A percentile compares a stretch with the other conserved stretches of the same genome.
These are phyloP conservation scores for Troides oblongomaculatus DNA, from an alignment of 2,888 invertebrate genomes.

Conservation along the genomic window DNA sequence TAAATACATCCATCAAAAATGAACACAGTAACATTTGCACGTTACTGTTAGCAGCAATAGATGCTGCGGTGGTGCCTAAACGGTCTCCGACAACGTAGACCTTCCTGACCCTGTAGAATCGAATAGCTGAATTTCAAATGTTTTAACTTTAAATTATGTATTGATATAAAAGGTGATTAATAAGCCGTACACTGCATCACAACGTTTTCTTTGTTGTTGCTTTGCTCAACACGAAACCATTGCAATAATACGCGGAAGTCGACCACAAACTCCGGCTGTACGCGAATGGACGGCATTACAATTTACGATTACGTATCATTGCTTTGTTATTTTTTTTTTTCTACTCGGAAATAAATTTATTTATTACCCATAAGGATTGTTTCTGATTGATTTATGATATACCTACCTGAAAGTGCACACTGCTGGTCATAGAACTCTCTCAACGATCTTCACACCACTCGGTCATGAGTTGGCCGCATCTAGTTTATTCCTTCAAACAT, in stretches of 20 bases:
- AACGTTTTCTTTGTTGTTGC: conserved; percentile 19
- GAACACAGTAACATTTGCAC: too few species aligned
- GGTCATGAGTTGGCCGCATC: too few species aligned
- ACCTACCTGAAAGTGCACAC: not conserved
- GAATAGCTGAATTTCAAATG: too few species aligned
- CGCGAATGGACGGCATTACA: conserved; percentile 30
- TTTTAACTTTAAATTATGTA: too few species aligned
- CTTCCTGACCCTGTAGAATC: too few species aligned
- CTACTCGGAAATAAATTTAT: conserved; percentile 5
- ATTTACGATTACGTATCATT: conserved; percentile 15
- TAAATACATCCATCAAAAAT: too few species aligned
- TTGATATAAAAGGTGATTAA: not conserved
- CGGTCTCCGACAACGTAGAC: too few species aligned
- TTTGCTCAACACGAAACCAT: conserved; percentile 3
- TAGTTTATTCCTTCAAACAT: too few species aligned
- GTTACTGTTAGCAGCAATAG: too few species aligned
- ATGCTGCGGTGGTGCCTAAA: too few species aligned
- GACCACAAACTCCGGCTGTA: conserved; percentile 8
- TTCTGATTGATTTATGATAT: not conserved
- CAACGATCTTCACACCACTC: too few species aligned
- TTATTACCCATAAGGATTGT: not conserved
- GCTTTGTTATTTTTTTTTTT: conserved; percentile 8
- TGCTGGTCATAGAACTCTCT: too few species aligned
- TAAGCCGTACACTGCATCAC: not conserved
- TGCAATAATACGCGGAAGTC: conserved; percentile 29